phyloP scores from a whole-genome alignment of 2,888 invertebrate species.

The Allolobophora icterica region DNA sequence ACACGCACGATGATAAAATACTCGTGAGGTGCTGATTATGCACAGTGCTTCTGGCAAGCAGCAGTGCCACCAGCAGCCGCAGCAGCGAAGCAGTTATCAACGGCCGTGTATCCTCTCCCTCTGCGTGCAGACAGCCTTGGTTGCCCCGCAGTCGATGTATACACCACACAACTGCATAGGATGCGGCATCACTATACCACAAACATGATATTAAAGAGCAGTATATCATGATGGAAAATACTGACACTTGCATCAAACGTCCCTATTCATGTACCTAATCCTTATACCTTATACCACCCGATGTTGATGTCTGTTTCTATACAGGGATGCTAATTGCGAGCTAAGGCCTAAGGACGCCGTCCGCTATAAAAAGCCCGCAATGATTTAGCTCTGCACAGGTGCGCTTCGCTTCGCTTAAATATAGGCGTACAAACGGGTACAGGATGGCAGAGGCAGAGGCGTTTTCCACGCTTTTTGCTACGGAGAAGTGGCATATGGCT shows the following conservation, averaged over 20 bases:
- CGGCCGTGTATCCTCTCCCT: neutral
- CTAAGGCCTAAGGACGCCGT: neutral
- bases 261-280: neutral
- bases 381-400: neutral
- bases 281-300: neutral
- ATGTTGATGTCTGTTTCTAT: neutral
- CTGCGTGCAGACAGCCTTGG: neutral
- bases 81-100: neutral
- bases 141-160: neutral
- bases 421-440: neutral
- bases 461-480: neutral
- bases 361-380: slow-evolving; percentile 1
- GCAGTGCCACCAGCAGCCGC: neutral
- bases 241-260: neutral
- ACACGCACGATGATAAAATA: neutral
- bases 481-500: neutral
- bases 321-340: neutral
- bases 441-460: neutral
- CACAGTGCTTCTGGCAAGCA: neutral
- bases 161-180: neutral
- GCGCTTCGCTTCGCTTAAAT: neutral
- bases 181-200: neutral
- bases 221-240: neutral
- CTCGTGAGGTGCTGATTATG: neutral
- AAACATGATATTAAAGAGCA: neutral